phyloP scores from a whole-genome alignment of 2,797 vertebrate species.

The Mico argentatus region DNA sequence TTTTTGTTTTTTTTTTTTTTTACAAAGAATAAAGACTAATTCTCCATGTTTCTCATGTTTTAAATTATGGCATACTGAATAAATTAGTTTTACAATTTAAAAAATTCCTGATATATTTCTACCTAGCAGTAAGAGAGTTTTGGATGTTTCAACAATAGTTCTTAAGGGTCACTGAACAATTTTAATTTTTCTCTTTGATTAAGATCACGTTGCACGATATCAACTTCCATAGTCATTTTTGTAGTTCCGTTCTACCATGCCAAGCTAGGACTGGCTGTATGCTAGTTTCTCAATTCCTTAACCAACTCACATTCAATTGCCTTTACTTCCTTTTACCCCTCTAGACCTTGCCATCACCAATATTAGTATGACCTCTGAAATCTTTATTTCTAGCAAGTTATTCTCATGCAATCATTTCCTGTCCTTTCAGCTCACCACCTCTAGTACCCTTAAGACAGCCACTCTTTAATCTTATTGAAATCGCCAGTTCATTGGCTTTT shows the following conservation, averaged over 20 bases:
- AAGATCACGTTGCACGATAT: not conserved
- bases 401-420: not conserved
- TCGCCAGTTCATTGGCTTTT: not conserved
- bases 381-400: not conserved
- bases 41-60: not conserved
- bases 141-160: not conserved
- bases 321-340: not conserved
- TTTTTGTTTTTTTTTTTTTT: not conserved
- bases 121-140: not conserved
- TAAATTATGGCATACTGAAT: not conserved
- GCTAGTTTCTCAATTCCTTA: not conserved
- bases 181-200: not conserved
- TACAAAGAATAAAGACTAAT: not conserved
- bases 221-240: not conserved
- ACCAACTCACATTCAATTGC: not conserved
- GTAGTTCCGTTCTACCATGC: rapidly evolving
- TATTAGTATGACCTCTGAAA: not conserved
- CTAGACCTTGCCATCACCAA: not conserved
- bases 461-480: not conserved
- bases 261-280: not conserved
- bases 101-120: not conserved
- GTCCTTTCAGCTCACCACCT: not conserved
- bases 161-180: not conserved
- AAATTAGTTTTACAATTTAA: not conserved
- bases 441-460: not conserved